Conservation (phyloP, 2,797 vertebrate species). For the Falco concolor region DNA sequence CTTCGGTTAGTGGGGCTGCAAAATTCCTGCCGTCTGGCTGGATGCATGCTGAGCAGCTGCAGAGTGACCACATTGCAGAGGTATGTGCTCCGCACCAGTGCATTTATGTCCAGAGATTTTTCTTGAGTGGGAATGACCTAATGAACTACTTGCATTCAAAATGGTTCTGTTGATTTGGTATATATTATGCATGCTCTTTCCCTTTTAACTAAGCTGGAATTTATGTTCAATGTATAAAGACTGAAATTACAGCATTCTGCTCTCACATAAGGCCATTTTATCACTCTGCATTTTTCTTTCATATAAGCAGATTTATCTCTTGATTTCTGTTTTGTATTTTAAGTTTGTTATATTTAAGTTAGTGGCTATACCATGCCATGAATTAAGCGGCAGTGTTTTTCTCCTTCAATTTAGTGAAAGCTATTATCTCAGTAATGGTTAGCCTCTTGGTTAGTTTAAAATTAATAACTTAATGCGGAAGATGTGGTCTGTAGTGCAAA, state of each 20-base stretch:
- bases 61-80: not conserved
- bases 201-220: not conserved
- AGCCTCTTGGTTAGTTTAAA: constrained; percentile 5
- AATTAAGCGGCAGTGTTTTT: not conserved
- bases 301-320: not conserved
- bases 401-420: not conserved
- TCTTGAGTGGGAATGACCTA: not conserved
- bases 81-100: not conserved
- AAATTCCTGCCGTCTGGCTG: not conserved
- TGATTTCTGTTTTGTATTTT: not conserved
- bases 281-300: not conserved
- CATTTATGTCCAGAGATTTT: not conserved
- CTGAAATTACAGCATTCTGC: not conserved
- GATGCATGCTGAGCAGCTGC: not conserved
- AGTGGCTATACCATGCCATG: not conserved
- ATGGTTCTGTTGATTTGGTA: not conserved
- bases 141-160: not conserved
- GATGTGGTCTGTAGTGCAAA: not conserved
- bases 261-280: not conserved
- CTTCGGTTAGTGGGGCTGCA: not conserved
- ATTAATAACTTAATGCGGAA: not conserved
- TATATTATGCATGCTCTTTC: not conserved
- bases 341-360: not conserved
- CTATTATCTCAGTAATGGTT: not conserved
- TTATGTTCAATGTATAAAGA: not conserved